These are phyloP conservation scores for Larimichthys polyactis DNA, from an alignment of 2,113 vertebrate species.

Conservation along the genomic window DNA sequence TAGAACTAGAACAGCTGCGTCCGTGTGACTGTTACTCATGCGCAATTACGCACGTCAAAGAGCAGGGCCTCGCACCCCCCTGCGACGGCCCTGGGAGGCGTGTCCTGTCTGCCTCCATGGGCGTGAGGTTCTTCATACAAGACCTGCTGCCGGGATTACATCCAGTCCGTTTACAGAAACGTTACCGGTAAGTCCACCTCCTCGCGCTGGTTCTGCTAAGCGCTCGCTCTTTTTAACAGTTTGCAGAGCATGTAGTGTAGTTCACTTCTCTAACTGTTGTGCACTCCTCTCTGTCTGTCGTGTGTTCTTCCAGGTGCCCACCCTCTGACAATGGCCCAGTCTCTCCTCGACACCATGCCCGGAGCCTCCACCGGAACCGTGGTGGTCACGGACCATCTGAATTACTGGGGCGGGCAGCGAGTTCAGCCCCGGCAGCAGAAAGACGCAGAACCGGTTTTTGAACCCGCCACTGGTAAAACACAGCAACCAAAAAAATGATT, in stretches of 20 bases:
- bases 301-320: background rate
- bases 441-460: conserved; percentile 87
- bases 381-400: conserved; percentile 85
- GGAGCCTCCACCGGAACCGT: conserved; percentile 83
- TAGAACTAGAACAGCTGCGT: too few species aligned
- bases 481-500: too few species aligned
- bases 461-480: conserved; percentile 92
- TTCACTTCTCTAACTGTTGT: background rate
- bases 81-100: background rate
- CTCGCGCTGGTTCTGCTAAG: background rate
- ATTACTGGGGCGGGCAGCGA: conserved; percentile 89
- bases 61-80: too few species aligned
- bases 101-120: background rate
- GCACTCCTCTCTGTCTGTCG: too few species aligned
- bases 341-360: conserved; percentile 67
- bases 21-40: too few species aligned
- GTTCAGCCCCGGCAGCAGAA: conserved; percentile 81
- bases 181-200: background rate
- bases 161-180: background rate
- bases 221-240: too few species aligned
- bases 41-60: too few species aligned
- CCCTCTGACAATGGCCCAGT: conserved; percentile 72
- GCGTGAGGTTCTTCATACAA: background rate
- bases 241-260: too few species aligned
- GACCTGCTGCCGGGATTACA: fast-evolving